These are phyloP conservation scores for Sarcoramphus papa DNA, from an alignment of 2,797 vertebrate genomes.

Conservation along the genomic window DNA sequence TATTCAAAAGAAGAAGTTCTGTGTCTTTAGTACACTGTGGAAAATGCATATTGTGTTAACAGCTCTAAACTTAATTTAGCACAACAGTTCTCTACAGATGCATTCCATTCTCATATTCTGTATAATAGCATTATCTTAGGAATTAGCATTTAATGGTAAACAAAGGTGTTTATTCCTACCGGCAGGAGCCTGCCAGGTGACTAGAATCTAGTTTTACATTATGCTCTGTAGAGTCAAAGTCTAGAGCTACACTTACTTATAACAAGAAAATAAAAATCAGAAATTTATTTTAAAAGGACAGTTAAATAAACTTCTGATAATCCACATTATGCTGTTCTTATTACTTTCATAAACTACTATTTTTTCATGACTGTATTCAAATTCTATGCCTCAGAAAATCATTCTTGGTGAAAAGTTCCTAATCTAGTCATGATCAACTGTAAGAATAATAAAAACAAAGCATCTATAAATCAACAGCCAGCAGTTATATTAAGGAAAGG, in stretches of 20 bases:
- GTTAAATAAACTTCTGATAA: not conserved
- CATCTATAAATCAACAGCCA: not conserved
- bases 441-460: not conserved
- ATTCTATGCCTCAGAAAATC: not conserved
- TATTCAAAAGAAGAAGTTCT: not conserved
- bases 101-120: not conserved
- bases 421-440: not conserved
- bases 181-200: not conserved
- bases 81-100: not conserved
- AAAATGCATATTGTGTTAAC: not conserved
- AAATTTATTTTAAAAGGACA: not conserved
- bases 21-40: not conserved
- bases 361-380: not conserved
- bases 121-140: not conserved
- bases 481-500: not conserved
- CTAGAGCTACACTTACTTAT: not conserved
- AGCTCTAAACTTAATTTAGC: not conserved
- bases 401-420: not conserved
- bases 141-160: not conserved
- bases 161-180: not conserved
- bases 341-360: not conserved
- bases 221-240: not conserved
- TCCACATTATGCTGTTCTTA: not conserved
- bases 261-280: not conserved
- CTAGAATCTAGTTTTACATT: not conserved